Evolutionary conservation across 92 coral and sea anemone species (phyloP).

Genomic region (Siderastrea radians): DNA sequence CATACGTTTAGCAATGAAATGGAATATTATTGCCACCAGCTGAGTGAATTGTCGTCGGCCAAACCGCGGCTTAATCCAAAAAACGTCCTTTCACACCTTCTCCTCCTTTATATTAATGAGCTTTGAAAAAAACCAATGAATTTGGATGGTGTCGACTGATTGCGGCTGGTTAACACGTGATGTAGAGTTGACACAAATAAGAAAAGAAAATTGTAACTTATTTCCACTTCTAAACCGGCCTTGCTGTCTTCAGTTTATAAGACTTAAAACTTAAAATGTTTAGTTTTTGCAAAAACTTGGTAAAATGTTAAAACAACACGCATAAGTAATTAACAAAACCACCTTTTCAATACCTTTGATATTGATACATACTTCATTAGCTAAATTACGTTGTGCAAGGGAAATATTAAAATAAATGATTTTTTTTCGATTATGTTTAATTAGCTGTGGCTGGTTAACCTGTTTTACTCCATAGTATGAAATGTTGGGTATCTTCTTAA

Average conservation of each 20-base stretch:
- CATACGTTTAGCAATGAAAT: not conserved
- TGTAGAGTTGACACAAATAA: not conserved
- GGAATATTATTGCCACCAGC: not conserved
- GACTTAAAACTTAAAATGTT: not conserved
- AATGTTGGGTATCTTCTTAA: too few species aligned
- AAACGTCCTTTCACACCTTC: not conserved
- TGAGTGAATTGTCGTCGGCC: not conserved
- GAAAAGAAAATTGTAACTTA: not conserved
- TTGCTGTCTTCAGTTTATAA: too few species aligned
- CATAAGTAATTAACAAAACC: too few species aligned
- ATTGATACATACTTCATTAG: too few species aligned
- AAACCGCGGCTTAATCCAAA: not conserved
- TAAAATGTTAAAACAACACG: too few species aligned
- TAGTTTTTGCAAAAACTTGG: too few species aligned
- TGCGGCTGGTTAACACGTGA: slow-evolving; percentile 3
- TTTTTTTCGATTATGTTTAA: too few species aligned
- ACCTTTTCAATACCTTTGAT: too few species aligned
- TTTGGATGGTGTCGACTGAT: not conserved
- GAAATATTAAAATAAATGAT: too few species aligned
- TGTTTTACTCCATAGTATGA: too few species aligned
- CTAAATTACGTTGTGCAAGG: too few species aligned
- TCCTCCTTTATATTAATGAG: slow-evolving; percentile 7
- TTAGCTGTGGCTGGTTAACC: too few species aligned
- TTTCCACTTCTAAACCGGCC: not conserved
- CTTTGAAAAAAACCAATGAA: not conserved